Evolutionary conservation across 2,888 invertebrate genomes (phyloP), one percentile per base, ranked within the genome.

Genomic region (Stenodera caucasica): DNA sequence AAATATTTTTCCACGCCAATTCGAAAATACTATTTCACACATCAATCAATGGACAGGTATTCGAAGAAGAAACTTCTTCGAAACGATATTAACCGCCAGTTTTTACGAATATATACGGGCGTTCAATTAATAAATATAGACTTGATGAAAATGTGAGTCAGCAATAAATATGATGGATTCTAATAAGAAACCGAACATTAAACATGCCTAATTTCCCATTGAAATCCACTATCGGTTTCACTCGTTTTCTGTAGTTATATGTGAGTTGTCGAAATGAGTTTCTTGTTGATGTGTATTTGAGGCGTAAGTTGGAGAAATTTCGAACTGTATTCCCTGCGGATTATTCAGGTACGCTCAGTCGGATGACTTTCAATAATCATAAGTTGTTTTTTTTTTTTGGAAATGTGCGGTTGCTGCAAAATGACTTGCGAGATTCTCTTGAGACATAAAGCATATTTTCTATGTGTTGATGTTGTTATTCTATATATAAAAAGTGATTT

Each of bases 381-480:
- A 26, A 26, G 5, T 26, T 26, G 2, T 45, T 45, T 51, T 30
- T n/a, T 18, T 29, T 29, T n/a, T n/a, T n/a, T n/a, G n/a, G n/a
- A 40, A 45, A 53, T 30, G 58, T 65, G 66, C 71, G 61, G 71
- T 69, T 70, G 71, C 71, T 68, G 54, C 61, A 63, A 58, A 51
- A 58, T 72, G 70, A 71, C 70, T 72, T 72, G 70, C 70, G 69
- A 21, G 66, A 52, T 40, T 70, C 72, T 67, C 71, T 53, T 35
- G 73, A 68, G 72, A 67, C 68, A 65, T 63, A 63, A 69, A 70
- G 67, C 66, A 64, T 68, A 66, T 63, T 61, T 65, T 2, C 26
- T 26, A 26, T 55, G 61, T 61, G 56, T 52, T 64, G 66, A 60
- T 65, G 60, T 57, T 55, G 62, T 60, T 66, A 65, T 63, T 45